These are phyloP conservation scores for Bombus turneri DNA, from an alignment of 1,140 invertebrate species.

Conservation along the genomic window DNA sequence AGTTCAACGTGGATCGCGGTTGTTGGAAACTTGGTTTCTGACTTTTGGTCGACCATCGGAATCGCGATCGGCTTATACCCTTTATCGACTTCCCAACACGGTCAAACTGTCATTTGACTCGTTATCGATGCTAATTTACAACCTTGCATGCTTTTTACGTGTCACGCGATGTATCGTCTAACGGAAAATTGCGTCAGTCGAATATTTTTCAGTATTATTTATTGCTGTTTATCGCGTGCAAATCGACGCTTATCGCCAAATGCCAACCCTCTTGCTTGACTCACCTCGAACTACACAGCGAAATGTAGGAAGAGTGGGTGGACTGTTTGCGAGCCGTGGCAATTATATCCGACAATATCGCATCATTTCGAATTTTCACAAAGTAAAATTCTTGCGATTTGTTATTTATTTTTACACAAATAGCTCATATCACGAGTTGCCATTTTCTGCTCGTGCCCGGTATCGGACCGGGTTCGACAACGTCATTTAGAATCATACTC, in stretches of 20 bases:
- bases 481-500: no score
- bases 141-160: background rate
- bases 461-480: no score
- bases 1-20: background rate
- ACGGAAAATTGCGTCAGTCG: background rate
- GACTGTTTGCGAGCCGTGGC: no score
- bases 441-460: no score
- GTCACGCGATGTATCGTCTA: background rate
- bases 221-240: no score
- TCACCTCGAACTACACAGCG: background rate
- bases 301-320: no score
- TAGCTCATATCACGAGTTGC: no score
- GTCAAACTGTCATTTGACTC: background rate
- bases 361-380: background rate
- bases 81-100: background rate
- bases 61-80: background rate
- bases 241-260: background rate
- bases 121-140: slow-evolving; percentile 34
- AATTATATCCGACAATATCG: background rate
- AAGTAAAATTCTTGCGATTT: no score
- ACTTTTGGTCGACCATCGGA: background rate
- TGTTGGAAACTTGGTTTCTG: background rate
- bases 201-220: background rate
- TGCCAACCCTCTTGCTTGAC: no score
- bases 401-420: no score